Conservation (phyloP, 2,888 invertebrate genomes). For the Leucophenga maculata region DNA sequence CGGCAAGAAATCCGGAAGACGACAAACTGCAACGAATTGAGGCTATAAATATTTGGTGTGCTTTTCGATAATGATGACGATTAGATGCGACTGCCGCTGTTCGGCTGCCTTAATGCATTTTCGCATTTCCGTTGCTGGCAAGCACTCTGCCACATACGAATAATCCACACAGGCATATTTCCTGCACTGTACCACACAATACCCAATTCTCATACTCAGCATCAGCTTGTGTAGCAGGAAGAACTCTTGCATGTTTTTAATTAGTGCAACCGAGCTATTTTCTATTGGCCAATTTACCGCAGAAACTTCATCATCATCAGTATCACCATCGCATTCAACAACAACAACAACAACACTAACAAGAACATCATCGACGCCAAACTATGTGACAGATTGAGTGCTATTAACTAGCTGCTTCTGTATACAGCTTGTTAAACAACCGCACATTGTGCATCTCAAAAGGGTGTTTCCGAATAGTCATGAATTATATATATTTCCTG, state of each 20-base stretch:
- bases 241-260: constrained; percentile 62
- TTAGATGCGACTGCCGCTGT: constrained; percentile 33
- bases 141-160: constrained; percentile 28
- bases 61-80: constrained; percentile 30
- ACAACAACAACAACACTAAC: constrained; percentile 1
- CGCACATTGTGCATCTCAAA: too few species aligned
- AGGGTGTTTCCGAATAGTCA: too few species aligned
- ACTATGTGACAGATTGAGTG: constrained; percentile 52
- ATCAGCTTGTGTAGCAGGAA: constrained; percentile 34
- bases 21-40: constrained; percentile 52
- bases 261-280: constrained; percentile 63
- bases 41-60: constrained; percentile 50
- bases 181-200: neutral
- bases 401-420: constrained; percentile 54
- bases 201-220: neutral
- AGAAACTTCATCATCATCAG: constrained; percentile 53
- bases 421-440: too few species aligned
- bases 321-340: constrained; percentile 5
- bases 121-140: constrained; percentile 43
- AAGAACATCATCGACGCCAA: constrained; percentile 32
- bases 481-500: too few species aligned
- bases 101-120: constrained; percentile 59
- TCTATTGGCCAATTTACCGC: constrained; percentile 66
- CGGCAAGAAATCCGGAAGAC: constrained; percentile 18
- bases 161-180: neutral